Percentiles rank a stretch among this genome's conserved stretches.
Conservation (phyloP, 2,797 vertebrate species). For the Parotocinclus haroldoi region DNA sequence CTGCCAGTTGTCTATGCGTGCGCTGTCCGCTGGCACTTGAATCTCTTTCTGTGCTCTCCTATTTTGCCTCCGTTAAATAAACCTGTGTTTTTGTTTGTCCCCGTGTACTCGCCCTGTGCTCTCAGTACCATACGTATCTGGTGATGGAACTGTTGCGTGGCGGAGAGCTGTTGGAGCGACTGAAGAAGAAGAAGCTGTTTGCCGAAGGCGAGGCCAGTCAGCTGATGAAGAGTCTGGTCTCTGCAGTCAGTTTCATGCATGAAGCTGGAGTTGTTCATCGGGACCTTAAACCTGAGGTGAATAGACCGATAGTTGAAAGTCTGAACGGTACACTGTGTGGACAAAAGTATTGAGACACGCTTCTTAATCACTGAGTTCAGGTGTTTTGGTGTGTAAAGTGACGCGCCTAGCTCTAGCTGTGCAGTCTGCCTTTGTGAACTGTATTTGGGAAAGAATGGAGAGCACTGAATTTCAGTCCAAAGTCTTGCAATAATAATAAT, state of each 20-base stretch:
- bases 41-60: no score
- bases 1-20: no score
- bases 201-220: constrained; percentile 88
- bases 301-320: background rate
- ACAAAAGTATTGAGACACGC: no score
- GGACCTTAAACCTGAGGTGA: constrained; percentile 90
- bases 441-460: no score
- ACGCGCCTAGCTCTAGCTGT: no score
- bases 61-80: background rate
- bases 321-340: no score
- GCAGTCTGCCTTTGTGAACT: no score
- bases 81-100: background rate
- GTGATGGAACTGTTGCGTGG: constrained; percentile 87
- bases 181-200: constrained; percentile 86
- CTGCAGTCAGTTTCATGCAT: constrained; percentile 89
- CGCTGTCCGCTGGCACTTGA: no score
- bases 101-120: background rate
- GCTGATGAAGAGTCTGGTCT: constrained; percentile 85
- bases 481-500: no score
- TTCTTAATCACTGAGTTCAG: no score
- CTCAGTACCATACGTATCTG: constrained; percentile 85
- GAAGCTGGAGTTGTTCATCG: constrained; percentile 88
- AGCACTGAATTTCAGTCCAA: no score
- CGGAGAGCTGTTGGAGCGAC: constrained; percentile 85
- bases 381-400: no score